Percentiles rank a stretch among this genome's conserved stretches.
phyloP scores from a whole-genome alignment of 2,113 vertebrate genomes.

The Oreochromis tanganicae region DNA sequence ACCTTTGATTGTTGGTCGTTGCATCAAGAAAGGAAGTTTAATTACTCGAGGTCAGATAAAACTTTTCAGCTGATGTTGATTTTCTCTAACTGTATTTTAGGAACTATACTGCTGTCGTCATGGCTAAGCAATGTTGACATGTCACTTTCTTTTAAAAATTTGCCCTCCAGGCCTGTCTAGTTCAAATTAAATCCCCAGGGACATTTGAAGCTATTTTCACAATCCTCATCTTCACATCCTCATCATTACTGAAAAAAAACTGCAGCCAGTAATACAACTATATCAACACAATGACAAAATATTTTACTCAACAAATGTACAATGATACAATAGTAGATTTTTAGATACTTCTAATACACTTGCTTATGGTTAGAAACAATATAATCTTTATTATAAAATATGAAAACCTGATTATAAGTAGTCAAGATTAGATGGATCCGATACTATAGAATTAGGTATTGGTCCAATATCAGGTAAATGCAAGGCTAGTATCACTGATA shows the following conservation, averaged over 20 bases:
- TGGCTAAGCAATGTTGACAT: not conserved
- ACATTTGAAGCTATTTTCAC: not conserved
- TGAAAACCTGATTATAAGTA: not conserved
- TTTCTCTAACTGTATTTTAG: not conserved
- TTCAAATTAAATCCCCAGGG: not conserved
- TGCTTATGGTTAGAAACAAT: not conserved
- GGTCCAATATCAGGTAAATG: not conserved
- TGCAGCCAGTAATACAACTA: not conserved
- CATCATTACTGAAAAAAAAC: not conserved
- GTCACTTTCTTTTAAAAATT: not conserved
- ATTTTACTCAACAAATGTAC: not conserved
- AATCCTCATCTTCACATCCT: not conserved
- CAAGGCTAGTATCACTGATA: not conserved
- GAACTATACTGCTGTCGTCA: not conserved
- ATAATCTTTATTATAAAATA: not conserved
- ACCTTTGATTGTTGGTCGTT: not conserved
- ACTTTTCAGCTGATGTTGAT: not conserved
- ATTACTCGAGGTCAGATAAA: not conserved
- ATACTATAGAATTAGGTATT: not conserved
- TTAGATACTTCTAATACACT: not conserved
- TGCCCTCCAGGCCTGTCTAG: not conserved
- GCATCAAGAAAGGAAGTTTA: not conserved
- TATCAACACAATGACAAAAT: not conserved
- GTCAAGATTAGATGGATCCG: rapidly evolving
- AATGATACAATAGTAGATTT: not conserved